Evolutionary conservation across 2,797 vertebrate species (phyloP).

Genomic region (Falco columbarius): DNA sequence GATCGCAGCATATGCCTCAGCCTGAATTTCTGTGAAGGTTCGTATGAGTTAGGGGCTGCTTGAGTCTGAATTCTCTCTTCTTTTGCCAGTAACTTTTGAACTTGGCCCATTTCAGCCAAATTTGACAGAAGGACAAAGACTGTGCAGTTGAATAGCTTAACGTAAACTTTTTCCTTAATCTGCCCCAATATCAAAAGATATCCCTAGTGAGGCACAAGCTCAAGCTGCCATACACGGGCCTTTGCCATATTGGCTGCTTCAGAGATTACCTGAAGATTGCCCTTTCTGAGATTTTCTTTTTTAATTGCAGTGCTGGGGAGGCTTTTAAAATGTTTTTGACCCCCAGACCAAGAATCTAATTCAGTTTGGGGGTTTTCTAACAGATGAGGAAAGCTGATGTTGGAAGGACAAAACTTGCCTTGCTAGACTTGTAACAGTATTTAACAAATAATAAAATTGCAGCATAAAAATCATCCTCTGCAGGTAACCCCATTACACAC

Average conservation of each 20-base stretch:
- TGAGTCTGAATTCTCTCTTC: neutral
- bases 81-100: neutral
- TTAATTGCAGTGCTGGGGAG: neutral
- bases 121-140: neutral
- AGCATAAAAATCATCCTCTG: neutral
- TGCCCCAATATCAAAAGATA: no score
- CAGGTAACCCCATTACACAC: no score
- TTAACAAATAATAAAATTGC: neutral
- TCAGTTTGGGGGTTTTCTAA: rapidly evolving
- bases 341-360: neutral
- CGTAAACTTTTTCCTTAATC: neutral
- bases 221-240: rapidly evolving
- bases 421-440: neutral
- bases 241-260: neutral
- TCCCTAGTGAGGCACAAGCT: rapidly evolving
- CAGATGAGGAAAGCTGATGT: neutral
- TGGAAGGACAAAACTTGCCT: neutral
- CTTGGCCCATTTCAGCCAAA: neutral
- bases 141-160: neutral
- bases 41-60: neutral
- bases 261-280: neutral
- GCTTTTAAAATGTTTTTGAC: neutral
- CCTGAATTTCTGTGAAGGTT: neutral
- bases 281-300: neutral
- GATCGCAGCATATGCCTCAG: neutral